These are phyloP conservation scores for Aelia acuminata DNA, from an alignment of 2,888 invertebrate species.

Conservation along the genomic window DNA sequence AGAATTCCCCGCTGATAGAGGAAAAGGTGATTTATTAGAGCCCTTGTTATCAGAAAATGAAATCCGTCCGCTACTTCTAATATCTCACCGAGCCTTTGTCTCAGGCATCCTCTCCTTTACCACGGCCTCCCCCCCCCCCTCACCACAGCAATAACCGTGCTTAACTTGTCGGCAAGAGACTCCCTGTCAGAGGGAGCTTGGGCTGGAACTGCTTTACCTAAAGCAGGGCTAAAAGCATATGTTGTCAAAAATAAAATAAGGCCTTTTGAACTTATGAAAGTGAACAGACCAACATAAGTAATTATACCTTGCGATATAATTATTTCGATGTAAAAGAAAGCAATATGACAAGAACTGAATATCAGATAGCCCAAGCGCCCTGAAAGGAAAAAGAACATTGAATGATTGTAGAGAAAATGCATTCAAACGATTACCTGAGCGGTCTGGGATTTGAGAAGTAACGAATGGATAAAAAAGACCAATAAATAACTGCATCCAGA, in stretches of 20 bases:
- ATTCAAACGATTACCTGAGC: too few species aligned
- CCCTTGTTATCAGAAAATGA: constrained; percentile 43
- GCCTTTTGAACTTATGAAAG: too few species aligned
- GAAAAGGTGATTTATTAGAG: constrained; percentile 46
- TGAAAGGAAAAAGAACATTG: too few species aligned
- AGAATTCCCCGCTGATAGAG: constrained; percentile 47
- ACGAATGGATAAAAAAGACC: too few species aligned
- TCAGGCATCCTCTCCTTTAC: not conserved
- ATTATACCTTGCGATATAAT: too few species aligned
- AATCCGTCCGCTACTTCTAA: constrained; percentile 39
- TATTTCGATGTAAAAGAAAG: too few species aligned
- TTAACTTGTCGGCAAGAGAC: not conserved
- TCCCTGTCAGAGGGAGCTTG: not conserved
- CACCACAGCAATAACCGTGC: not conserved
- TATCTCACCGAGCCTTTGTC: constrained; percentile 39
- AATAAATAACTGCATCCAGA: too few species aligned
- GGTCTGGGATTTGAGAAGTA: too few species aligned
- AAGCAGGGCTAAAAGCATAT: not conserved
- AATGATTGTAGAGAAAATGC: too few species aligned
- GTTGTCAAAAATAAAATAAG: not conserved
- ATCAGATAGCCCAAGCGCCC: too few species aligned
- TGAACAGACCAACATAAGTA: too few species aligned
- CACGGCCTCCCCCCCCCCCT: not conserved
- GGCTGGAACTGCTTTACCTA: not conserved
- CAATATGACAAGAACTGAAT: too few species aligned